Percentiles rank a stretch among this genome's conserved stretches.
Conservation (phyloP, 2,113 vertebrate genomes). For the Hippocampus barbouri region DNA sequence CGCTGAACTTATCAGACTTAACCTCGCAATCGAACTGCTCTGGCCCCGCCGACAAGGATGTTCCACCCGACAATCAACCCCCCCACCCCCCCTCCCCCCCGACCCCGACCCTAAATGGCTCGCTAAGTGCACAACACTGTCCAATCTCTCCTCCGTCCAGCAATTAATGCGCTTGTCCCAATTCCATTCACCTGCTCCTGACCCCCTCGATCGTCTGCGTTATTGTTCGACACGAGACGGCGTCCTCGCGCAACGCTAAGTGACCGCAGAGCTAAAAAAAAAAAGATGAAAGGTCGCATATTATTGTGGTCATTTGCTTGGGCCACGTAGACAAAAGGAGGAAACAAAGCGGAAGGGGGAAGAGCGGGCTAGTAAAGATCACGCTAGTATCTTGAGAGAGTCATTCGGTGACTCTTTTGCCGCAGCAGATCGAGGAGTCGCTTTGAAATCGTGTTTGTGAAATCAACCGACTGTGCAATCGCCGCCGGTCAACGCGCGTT, state of each 20-base stretch:
- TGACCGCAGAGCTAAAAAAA: constrained; percentile 16
- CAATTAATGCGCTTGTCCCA: not conserved
- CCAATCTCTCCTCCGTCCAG: not conserved
- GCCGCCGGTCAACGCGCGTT: not conserved
- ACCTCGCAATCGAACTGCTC: too few species aligned
- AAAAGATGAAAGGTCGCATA: not conserved
- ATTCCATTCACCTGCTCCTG: constrained; percentile 2
- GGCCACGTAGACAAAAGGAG: constrained; percentile 2
- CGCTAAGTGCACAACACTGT: not conserved
- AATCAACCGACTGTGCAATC: not conserved
- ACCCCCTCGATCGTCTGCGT: constrained; percentile 13
- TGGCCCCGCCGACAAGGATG: too few species aligned
- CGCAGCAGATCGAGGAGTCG: not conserved
- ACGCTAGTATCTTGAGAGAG: not conserved
- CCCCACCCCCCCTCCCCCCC: too few species aligned
- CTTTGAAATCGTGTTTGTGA: not conserved
- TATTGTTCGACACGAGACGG: constrained; percentile 20
- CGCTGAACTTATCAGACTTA: too few species aligned
- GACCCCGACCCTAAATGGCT: not conserved
- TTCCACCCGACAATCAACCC: too few species aligned
- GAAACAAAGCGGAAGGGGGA: not conserved
- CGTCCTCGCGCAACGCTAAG: constrained; percentile 9
- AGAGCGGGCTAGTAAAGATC: not conserved
- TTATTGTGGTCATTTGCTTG: not conserved
- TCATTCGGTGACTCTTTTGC: constrained; percentile 16